Evolutionary conservation across 2,888 invertebrate genomes (phyloP).

Genomic region (Brachycybe producta): DNA sequence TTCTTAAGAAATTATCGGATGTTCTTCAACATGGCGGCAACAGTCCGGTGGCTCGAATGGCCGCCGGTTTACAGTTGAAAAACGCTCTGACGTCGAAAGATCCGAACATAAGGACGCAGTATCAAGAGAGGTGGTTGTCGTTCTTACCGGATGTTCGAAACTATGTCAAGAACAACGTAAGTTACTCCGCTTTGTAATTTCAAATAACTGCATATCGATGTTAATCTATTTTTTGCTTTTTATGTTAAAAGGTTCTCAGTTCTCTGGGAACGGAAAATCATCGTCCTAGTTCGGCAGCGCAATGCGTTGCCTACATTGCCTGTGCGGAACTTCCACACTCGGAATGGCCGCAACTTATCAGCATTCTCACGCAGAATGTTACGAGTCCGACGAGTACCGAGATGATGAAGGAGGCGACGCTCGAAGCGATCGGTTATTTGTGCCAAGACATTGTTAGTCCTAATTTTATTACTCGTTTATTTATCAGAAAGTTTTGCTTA

Average conservation of each 20-base stretch:
- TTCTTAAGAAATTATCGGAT: constrained; percentile 84
- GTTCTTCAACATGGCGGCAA: constrained; percentile 78
- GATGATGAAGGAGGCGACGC: constrained; percentile 86
- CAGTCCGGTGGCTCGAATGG: constrained; percentile 90
- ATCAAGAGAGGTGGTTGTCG: constrained; percentile 85
- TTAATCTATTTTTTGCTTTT: background rate
- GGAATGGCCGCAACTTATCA: constrained; percentile 85
- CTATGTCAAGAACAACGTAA: constrained; percentile 90
- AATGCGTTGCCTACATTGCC: constrained; percentile 97
- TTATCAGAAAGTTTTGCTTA: too few species aligned
- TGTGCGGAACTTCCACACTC: constrained; percentile 86
- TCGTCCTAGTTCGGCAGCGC: constrained; percentile 93
- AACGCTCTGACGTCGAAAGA: constrained; percentile 97
- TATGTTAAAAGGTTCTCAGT: constrained; percentile 55
- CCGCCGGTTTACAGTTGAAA: constrained; percentile 94
- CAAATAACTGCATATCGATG: background rate
- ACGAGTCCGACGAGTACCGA: constrained; percentile 60
- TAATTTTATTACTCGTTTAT: too few species aligned
- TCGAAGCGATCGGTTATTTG: constrained; percentile 97
- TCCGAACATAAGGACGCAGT: constrained; percentile 56
- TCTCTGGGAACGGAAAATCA: constrained; percentile 92
- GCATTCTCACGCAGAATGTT: constrained; percentile 77
- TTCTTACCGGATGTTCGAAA: constrained; percentile 73
- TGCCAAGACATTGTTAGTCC: constrained; percentile 78
- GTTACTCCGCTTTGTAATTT: too few species aligned